Evolutionary conservation across 1,140 invertebrate species (phyloP), one percentile per base, ranked within the genome.

Genomic region (Brevipalpus yothersi): DNA sequence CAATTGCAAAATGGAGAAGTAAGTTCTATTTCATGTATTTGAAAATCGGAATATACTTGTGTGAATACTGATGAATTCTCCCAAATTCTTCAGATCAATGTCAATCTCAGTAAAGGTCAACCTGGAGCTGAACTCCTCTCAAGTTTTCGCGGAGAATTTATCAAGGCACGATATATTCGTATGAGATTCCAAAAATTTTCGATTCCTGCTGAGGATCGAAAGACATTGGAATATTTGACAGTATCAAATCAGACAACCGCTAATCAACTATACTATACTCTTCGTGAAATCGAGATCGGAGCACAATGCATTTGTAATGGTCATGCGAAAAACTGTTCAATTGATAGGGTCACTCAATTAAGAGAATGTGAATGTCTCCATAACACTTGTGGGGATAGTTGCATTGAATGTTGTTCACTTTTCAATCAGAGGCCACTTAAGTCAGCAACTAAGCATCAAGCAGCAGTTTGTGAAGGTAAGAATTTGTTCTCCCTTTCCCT

Each of bases 241-340:
- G 5, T 13, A 49, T 49, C 7, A 2, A 51, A 51, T 8, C n/a
- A 19, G 21, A 51, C 49, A 51, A 19, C 49, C 2, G 49, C n/a
- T 51, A 51, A 51, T 8, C 49, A 51, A 17, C 23, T 98, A 67
- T 98, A 93, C 75, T 99, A 99, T 73, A 94, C 91, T 54, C 95
- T 99, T 64, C 95, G 96, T 76, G 93, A 98, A 69, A 95, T 99
- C 63, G 90, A 86, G 68, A 92, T 99, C 65, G 93, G 92, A 15
- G 94, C 94, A 58, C 79, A 91, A 10, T 98, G 94, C 72, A 89
- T 96, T 72, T 99, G 94, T 71, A 98, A 99, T 69, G 94, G 94
- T 15, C 94, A 98, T 70, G 93, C 94, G 0, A 82, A 88, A 58
- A 82, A 80, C 4, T 99, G 94, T 71, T 87, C 92, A 65, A 82